Percentiles rank a stretch among this genome's conserved stretches.
Evolutionary conservation across 1,140 invertebrate species (phyloP).

Genomic region (Aphaenogaster floridana): DNA sequence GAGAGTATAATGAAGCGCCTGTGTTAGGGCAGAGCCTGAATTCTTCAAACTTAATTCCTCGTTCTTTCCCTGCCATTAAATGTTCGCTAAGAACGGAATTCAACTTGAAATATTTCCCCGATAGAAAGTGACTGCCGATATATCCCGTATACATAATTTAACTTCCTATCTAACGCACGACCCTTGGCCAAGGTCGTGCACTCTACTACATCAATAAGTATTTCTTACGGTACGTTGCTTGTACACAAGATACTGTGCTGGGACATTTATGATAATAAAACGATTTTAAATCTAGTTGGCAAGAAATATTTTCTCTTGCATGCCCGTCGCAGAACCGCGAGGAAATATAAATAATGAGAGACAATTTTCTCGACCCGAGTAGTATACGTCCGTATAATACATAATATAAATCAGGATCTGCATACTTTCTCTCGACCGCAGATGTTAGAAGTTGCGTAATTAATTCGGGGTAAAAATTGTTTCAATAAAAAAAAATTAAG

Average conservation of each 20-base stretch:
- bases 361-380: slow-evolving; percentile 15
- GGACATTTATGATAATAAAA: slow-evolving; percentile 51
- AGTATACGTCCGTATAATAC: neutral
- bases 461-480: neutral
- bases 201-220: neutral
- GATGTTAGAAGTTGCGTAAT: neutral
- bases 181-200: slow-evolving; percentile 11
- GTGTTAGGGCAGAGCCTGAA: neutral
- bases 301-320: slow-evolving; percentile 38
- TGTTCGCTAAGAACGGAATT: slow-evolving; percentile 18
- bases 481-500: neutral
- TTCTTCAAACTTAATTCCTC: slow-evolving; percentile 31
- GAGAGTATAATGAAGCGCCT: slow-evolving; percentile 11
- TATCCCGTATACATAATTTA: slow-evolving; percentile 35
- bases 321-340: neutral
- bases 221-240: neutral
- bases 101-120: neutral
- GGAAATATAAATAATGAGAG: slow-evolving; percentile 29
- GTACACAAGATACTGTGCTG: neutral
- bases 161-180: slow-evolving; percentile 20
- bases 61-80: slow-evolving; percentile 2
- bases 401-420: slow-evolving; percentile 4
- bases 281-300: slow-evolving; percentile 14
- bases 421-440: neutral
- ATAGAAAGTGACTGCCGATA: slow-evolving; percentile 30